Evolutionary conservation across 2,113 vertebrate genomes (phyloP).

Genomic region (Promerops cafer): DNA sequence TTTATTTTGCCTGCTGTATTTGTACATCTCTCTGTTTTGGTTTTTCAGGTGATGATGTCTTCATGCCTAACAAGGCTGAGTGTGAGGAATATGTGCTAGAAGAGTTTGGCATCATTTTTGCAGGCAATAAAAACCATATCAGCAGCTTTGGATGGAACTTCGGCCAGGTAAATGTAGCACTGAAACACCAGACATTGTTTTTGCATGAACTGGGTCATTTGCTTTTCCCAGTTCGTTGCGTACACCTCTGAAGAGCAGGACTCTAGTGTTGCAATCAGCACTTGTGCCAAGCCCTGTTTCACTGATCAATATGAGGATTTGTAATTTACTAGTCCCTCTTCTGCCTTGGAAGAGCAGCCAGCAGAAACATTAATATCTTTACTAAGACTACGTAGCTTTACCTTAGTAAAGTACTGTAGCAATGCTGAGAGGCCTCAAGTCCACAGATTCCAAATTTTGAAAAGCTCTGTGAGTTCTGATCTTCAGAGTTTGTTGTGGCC

Average conservation of each 20-base stretch:
- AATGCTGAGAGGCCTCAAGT: neutral
- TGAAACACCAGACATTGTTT: neutral
- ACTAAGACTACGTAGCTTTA: neutral
- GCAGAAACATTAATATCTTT: neutral
- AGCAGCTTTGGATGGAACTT: conserved; percentile 74
- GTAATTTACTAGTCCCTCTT: neutral
- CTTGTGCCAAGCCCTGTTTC: neutral
- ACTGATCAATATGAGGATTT: neutral
- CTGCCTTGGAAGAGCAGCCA: neutral
- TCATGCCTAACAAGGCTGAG: conserved; percentile 63
- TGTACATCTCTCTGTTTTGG: neutral
- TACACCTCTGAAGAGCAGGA: neutral
- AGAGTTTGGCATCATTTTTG: conserved; percentile 80
- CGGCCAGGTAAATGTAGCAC: conserved; percentile 76
- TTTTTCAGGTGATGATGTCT: conserved; percentile 81
- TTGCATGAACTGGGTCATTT: neutral
- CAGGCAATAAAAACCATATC: conserved; percentile 70
- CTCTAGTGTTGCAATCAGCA: neutral
- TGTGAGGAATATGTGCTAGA: conserved; percentile 83
- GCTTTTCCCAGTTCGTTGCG: neutral
- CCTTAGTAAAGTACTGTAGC: neutral
- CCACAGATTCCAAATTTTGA: neutral
- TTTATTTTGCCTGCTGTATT: neutral
- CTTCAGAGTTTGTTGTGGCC: neutral
- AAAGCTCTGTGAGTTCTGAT: neutral